These are phyloP conservation scores for Tragelaphus scriptus DNA, from an alignment of 2,113 vertebrate species.

Conservation along the genomic window DNA sequence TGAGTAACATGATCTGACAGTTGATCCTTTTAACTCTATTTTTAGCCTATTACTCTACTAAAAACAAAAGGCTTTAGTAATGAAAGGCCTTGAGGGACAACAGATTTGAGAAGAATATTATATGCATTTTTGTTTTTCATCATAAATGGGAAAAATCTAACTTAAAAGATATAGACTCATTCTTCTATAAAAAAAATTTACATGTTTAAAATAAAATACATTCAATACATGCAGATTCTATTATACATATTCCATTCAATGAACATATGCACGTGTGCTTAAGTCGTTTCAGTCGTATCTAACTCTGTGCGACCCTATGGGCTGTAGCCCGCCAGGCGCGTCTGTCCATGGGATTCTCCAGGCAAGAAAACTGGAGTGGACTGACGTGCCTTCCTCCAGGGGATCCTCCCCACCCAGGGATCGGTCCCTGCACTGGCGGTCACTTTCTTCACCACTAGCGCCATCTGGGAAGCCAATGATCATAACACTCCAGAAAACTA, in stretches of 20 bases:
- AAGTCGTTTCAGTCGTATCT: background rate
- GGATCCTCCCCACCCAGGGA: background rate
- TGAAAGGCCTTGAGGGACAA: background rate
- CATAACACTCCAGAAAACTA: background rate
- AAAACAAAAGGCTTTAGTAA: conserved; percentile 27
- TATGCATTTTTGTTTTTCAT: background rate
- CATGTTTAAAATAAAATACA: background rate
- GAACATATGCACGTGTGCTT: rapidly evolving
- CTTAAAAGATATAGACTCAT: background rate
- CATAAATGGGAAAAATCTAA: background rate
- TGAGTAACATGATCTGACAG: background rate
- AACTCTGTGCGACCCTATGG: background rate
- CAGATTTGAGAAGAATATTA: background rate
- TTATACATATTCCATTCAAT: background rate
- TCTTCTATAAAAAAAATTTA: background rate
- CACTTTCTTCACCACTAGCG: background rate
- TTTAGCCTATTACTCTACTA: background rate
- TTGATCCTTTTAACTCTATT: background rate
- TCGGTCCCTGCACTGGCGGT: background rate
- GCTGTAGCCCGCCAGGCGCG: background rate
- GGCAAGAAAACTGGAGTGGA: background rate
- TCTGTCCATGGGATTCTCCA: background rate
- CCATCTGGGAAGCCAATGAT: background rate
- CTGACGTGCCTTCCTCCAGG: background rate
- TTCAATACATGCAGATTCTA: background rate